Evolutionary conservation across 64 coral and sea anemone species (phyloP).

Genomic region (Catalaphyllia jardinei): DNA sequence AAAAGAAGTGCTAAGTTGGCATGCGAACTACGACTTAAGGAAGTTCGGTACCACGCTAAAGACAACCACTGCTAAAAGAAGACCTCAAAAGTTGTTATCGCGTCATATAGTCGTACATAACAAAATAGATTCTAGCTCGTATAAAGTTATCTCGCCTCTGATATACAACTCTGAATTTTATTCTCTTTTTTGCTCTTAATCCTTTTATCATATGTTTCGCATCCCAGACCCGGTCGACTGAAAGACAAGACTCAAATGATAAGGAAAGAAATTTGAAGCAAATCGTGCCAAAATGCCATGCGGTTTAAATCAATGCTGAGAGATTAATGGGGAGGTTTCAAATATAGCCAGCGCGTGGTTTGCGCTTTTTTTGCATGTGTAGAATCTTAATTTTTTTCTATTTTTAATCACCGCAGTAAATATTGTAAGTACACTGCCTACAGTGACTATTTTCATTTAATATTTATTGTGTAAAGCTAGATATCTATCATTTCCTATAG

Average conservation of each 20-base stretch:
- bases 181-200: neutral
- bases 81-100: neutral
- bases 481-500: too few species aligned
- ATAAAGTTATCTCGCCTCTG: neutral
- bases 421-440: too few species aligned
- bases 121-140: neutral
- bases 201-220: constrained; percentile 22
- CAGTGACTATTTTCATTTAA: too few species aligned
- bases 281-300: neutral
- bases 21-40: neutral
- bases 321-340: neutral
- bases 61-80: neutral
- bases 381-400: too few species aligned
- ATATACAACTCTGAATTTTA: neutral
- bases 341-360: neutral
- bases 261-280: neutral
- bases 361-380: too few species aligned
- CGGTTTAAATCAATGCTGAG: neutral
- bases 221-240: neutral
- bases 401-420: too few species aligned
- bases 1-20: neutral
- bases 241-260: neutral
- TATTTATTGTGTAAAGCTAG: too few species aligned
- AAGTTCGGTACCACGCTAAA: neutral
- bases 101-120: neutral